Percentiles rank a stretch among this genome's conserved stretches.
Conservation (phyloP, 2,113 vertebrate genomes). For the Neolamprologus ventralis region DNA sequence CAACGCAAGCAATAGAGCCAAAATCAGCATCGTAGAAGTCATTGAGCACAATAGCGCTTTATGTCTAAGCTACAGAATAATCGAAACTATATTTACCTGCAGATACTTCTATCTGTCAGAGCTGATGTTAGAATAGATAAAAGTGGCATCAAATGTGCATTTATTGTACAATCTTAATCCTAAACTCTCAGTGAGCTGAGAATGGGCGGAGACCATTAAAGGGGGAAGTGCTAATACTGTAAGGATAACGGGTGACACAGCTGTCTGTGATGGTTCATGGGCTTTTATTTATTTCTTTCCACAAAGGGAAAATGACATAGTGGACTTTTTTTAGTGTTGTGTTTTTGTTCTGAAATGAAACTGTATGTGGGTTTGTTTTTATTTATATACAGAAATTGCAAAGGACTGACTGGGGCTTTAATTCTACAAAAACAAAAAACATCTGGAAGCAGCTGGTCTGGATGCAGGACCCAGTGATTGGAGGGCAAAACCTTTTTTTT, state of each 20-base stretch:
- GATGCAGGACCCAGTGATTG: not conserved
- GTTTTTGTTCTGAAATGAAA: not conserved
- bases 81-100: not conserved
- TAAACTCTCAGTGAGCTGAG: not conserved
- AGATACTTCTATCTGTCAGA: not conserved
- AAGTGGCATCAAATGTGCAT: not conserved
- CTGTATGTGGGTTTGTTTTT: rapidly evolving
- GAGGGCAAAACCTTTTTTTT: not conserved
- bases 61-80: not conserved
- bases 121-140: not conserved
- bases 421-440: not conserved
- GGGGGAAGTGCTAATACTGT: not conserved
- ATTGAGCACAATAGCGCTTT: not conserved
- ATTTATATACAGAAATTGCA: not conserved
- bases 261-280: not conserved
- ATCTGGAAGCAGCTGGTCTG: not conserved
- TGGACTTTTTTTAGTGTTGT: not conserved
- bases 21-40: not conserved
- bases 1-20: not conserved
- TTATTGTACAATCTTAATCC: not conserved
- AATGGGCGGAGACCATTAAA: not conserved
- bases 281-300: not conserved
- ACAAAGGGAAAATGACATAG: not conserved
- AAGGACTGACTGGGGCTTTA: not conserved
- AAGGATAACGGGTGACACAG: not conserved